phyloP scores from a whole-genome alignment of 2,113 vertebrate species.

The Accipiter cooperii region DNA sequence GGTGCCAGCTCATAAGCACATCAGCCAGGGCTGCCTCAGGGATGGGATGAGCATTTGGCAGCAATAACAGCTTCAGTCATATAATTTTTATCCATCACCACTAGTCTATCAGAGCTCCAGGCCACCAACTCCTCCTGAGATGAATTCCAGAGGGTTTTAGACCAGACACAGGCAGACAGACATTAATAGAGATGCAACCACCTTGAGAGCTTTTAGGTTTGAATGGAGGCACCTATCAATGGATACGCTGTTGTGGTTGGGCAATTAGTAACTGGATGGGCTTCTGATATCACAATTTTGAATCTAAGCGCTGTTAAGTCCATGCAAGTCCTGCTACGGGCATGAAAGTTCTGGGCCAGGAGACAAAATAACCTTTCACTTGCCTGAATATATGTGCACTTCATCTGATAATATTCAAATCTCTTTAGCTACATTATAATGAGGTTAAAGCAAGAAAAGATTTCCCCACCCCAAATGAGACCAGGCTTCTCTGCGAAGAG shows the following conservation, averaged over 20 bases:
- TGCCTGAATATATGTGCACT: neutral
- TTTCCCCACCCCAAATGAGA: constrained; percentile 30
- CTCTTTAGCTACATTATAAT: constrained; percentile 26
- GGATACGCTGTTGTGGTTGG: accelerated
- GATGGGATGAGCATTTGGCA: neutral
- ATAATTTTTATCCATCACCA: neutral
- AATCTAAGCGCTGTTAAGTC: neutral
- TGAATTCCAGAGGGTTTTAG: neutral
- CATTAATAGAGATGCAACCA: neutral
- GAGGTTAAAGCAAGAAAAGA: constrained; percentile 47
- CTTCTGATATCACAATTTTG: neutral
- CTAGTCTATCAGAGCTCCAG: neutral
- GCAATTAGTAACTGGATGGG: neutral
- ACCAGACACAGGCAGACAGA: neutral
- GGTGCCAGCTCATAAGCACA: neutral
- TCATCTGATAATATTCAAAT: constrained; percentile 46
- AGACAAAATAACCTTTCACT: constrained; percentile 29
- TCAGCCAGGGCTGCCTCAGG: neutral
- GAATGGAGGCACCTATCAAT: neutral
- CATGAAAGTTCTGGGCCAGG: neutral
- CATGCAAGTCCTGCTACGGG: neutral
- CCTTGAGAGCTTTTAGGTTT: neutral
- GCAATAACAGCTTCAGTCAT: neutral
- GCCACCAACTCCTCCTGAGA: neutral
- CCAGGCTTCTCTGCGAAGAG: too few species aligned